Evolutionary conservation across 53 echinoderm and acorn worm genomes (phyloP).

Genomic region (Henricia sp.): DNA sequence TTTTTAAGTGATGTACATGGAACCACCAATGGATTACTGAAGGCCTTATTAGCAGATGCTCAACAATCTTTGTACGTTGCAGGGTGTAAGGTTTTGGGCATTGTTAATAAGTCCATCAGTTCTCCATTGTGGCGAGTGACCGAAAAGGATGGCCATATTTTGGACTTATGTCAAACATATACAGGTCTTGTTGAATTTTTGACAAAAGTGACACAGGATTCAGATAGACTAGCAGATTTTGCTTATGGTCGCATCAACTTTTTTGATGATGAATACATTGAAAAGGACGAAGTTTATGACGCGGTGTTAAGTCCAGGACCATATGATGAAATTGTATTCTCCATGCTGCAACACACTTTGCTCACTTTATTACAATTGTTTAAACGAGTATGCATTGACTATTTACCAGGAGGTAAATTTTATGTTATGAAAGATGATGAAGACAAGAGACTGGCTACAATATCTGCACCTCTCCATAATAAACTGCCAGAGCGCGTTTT

Average conservation of each 20-base stretch:
- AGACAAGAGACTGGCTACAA: conserved; percentile 13
- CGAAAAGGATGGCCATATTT: conserved; percentile 66
- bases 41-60: conserved; percentile 52
- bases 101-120: conserved; percentile 55
- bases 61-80: conserved; percentile 48
- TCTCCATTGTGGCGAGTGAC: conserved; percentile 60
- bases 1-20: conserved; percentile 61
- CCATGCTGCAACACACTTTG: conserved; percentile 46
- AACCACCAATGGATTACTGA: conserved; percentile 55
- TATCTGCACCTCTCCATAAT: conserved; percentile 46
- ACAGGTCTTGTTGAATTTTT: conserved; percentile 62
- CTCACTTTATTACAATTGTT: conserved; percentile 47
- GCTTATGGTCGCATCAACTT: conserved; percentile 44
- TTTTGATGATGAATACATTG: conserved; percentile 48
- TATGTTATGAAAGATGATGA: conserved; percentile 32
- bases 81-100: conserved; percentile 66
- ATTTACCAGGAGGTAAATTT: conserved; percentile 59
- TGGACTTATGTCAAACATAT: conserved; percentile 52
- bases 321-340: conserved; percentile 53
- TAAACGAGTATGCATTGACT: conserved; percentile 43
- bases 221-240: conserved; percentile 53
- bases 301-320: conserved; percentile 45
- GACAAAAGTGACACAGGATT: conserved; percentile 25
- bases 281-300: conserved; percentile 59
- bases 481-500: conserved; percentile 60